Conservation (phyloP, 1,140 invertebrate genomes). For the Apolygus lucorum region DNA sequence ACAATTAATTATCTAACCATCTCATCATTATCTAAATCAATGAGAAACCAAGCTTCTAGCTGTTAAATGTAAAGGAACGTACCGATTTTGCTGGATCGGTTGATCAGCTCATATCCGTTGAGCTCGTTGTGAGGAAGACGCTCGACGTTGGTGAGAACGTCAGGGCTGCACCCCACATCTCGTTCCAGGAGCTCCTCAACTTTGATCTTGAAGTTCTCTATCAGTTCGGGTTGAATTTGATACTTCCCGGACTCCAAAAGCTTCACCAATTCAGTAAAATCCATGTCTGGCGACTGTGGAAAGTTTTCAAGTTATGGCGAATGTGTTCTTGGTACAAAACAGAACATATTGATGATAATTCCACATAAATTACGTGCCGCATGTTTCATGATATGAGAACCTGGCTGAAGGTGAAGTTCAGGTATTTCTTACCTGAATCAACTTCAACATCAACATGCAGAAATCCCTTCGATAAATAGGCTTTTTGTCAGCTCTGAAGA, state of each 20-base stretch:
- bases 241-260: conserved; percentile 48
- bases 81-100: conserved; percentile 42
- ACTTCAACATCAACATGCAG: conserved; percentile 50
- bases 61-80: conserved; percentile 35
- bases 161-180: conserved; percentile 52
- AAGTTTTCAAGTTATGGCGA: background rate
- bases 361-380: no score
- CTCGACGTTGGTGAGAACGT: conserved; percentile 49
- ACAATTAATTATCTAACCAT: no score
- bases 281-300: conserved; percentile 51
- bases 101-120: conserved; percentile 35
- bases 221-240: conserved; percentile 43
- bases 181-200: conserved; percentile 45
- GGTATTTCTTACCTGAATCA: conserved; percentile 47
- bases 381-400: no score
- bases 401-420: no score
- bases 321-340: no score
- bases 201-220: conserved; percentile 45
- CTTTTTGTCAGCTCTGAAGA: conserved; percentile 24
- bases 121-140: conserved; percentile 30
- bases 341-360: no score
- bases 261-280: conserved; percentile 46
- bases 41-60: no score
- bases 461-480: conserved; percentile 42
- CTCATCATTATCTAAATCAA: no score